Base-by-base conservation (phyloP, 2,888 invertebrate genomes). In the Nemotelus nigrinus region DNA sequence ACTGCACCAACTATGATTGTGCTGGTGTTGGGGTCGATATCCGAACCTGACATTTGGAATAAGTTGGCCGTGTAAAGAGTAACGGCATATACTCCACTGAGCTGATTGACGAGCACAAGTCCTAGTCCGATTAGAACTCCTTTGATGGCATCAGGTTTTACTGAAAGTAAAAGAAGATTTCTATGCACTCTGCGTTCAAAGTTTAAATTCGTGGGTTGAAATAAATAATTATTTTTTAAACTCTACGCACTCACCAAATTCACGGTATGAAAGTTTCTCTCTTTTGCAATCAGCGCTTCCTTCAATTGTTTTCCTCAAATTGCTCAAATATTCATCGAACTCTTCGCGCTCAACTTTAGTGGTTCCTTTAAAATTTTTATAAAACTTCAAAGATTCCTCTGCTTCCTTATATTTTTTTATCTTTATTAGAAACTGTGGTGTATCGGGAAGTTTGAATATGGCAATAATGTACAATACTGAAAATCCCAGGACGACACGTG, bases 41-140 rank as follows among this genome's bases (percentile, higher is more conserved):
- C 64, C 0, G 85, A 82, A 0, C 84, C 83, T 0, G 85, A 82
- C 2, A 82, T 80, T 5, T 80, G 81, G 77, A 87, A 87, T 57
- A 87, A 85, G n/a, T 81, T 80, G 8, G 87, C 84, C 81, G 86
- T 84, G 71, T 87, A 87, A 76, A 84, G 86, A 2, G 85, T 81
- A 65, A 87, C 83, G 7, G 84, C 83, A 67, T 84, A 86, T 7
- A 82, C 80, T 2, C 86, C 85, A 47, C 85, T 83, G 65, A 83
- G 83, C 58, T 84, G 84, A 77, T 84, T 85, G 0, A 85, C 81
- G 45, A 81, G n/a, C 2, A 82, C 80, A 0, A 87, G 80, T 0
- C 84, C 82, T 2, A 80, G 1, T 0, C 84, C 83, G 0, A 82
- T 82, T 0, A 81, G 77, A 25, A 86, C 82, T 3, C 81, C 83